Evolutionary conservation across 1,140 invertebrate species (phyloP).

Genomic region (Drosophila insularis): DNA sequence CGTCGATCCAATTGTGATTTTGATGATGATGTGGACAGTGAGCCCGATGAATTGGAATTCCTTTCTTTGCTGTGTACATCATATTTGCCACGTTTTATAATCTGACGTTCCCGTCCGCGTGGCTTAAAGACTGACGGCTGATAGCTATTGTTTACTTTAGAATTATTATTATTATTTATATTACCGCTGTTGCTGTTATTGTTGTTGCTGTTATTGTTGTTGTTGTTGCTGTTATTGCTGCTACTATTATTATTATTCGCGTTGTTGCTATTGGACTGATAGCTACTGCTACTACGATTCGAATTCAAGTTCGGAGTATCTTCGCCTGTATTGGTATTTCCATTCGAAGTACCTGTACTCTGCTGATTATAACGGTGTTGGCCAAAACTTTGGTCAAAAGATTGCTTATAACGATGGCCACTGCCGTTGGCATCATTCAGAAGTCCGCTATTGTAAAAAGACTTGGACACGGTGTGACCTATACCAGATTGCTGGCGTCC

Average conservation of each 20-base stretch:
- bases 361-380: slow-evolving; percentile 1
- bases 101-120: slow-evolving; percentile 2
- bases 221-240: background rate
- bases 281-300: background rate
- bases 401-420: slow-evolving; percentile 35
- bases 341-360: background rate
- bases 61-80: slow-evolving; percentile 8
- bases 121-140: background rate
- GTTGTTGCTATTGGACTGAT: background rate
- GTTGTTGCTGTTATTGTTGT: background rate
- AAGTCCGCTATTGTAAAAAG: slow-evolving; percentile 51
- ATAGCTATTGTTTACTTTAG: background rate
- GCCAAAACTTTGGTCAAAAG: slow-evolving; percentile 25
- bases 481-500: slow-evolving; percentile 30
- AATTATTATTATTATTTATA: background rate
- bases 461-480: slow-evolving; percentile 44
- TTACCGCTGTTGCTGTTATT: background rate
- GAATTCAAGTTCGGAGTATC: background rate
- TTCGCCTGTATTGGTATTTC: background rate
- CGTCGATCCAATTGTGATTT: slow-evolving; percentile 45
- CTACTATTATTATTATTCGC: background rate
- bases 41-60: slow-evolving; percentile 55
- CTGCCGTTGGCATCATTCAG: slow-evolving; percentile 5
- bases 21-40: slow-evolving; percentile 52
- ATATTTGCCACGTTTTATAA: slow-evolving; percentile 36